These are phyloP conservation scores for Hylaeus anthracinus DNA, from an alignment of 1,140 invertebrate species.

Conservation along the genomic window DNA sequence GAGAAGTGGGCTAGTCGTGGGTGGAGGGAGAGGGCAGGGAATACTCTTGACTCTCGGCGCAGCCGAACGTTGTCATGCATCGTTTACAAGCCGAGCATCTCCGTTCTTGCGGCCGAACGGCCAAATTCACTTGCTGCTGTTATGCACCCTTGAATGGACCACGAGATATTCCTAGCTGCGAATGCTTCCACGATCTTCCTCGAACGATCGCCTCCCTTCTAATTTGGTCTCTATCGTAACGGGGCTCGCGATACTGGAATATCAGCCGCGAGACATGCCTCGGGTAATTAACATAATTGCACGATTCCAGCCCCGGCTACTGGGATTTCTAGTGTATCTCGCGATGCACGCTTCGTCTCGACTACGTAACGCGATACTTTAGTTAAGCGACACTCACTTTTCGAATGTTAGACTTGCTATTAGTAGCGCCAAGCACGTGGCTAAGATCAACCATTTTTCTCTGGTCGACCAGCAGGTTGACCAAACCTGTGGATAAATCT, in stretches of 20 bases:
- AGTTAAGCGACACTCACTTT: no score
- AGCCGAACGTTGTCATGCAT: constrained; percentile 59
- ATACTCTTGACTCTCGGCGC: constrained; percentile 56
- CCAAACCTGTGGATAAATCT: no score
- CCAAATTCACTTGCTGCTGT: constrained; percentile 52
- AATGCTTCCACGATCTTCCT: constrained; percentile 35
- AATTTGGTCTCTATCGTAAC: constrained; percentile 9
- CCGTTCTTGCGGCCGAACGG: constrained; percentile 60
- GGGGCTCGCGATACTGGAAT: constrained; percentile 5
- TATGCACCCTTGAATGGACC: constrained; percentile 53
- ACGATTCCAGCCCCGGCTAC: neutral
- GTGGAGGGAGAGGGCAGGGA: constrained; percentile 27
- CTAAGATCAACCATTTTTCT: no score
- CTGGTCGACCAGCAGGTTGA: no score
- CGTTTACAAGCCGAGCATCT: constrained; percentile 66
- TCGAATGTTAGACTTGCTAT: no score
- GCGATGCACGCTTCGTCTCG: no score
- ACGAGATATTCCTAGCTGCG: constrained; percentile 43
- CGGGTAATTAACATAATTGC: constrained; percentile 39
- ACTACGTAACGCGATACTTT: no score
- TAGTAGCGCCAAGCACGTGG: no score
- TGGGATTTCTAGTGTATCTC: neutral
- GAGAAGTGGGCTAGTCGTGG: neutral
- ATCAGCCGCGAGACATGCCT: constrained; percentile 27
- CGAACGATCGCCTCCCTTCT: neutral